Conservation (phyloP, 2,797 vertebrate genomes). For the Eupleurogrammus muticus region DNA sequence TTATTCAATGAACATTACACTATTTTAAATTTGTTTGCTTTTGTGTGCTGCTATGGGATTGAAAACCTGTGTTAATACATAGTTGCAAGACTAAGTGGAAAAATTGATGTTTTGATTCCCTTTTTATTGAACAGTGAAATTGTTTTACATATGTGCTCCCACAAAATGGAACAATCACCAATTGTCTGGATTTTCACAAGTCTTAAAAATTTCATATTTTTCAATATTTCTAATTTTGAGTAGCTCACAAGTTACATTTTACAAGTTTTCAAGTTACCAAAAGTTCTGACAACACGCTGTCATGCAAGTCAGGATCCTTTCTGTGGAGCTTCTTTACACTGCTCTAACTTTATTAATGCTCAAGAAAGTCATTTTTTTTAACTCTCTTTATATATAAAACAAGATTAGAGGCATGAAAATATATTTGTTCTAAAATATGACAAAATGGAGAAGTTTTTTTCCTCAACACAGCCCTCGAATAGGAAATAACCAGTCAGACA, state of each 20-base stretch:
- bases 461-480: background rate
- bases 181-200: background rate
- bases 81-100: background rate
- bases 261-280: no score
- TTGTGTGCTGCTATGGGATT: background rate
- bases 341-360: background rate
- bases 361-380: no score
- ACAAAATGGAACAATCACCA: background rate
- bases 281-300: no score
- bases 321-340: no score
- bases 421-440: background rate
- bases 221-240: background rate
- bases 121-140: background rate
- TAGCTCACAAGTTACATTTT: background rate
- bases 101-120: background rate
- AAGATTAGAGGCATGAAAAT: background rate
- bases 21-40: background rate
- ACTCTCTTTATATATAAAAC: background rate
- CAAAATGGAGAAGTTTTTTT: background rate
- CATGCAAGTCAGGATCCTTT: no score
- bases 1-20: background rate
- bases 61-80: background rate
- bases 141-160: background rate
- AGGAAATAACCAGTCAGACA: conserved; percentile 27
- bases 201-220: background rate